These are phyloP conservation scores for Bugula neritina DNA, from an alignment of 2,888 invertebrate genomes.

Conservation along the genomic window DNA sequence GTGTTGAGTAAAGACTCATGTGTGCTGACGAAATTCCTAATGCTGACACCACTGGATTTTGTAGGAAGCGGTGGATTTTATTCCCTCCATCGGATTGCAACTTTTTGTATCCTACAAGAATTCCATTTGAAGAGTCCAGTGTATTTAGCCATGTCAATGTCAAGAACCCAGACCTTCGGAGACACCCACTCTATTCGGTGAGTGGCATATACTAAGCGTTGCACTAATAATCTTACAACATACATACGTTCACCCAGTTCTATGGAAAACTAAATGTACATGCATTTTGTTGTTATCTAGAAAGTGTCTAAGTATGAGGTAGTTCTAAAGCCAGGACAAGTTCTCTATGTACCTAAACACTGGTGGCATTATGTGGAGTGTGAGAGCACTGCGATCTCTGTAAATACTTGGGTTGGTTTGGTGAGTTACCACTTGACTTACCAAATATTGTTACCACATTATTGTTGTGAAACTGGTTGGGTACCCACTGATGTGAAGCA, in stretches of 20 bases:
- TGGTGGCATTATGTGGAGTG: constrained; percentile 97
- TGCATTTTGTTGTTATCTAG: not conserved
- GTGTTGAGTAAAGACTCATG: no score
- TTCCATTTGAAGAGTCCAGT: constrained; percentile 95
- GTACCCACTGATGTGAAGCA: no score
- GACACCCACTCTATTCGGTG: constrained; percentile 43
- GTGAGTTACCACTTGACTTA: constrained; percentile 42
- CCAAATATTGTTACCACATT: no score
- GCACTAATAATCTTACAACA: no score
- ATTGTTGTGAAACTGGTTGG: no score
- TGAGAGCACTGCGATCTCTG: constrained; percentile 57
- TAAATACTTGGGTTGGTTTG: constrained; percentile 74
- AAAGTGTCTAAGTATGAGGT: constrained; percentile 54
- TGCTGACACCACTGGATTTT: constrained; percentile 33
- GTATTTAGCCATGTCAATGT: constrained; percentile 80
- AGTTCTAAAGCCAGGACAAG: constrained; percentile 74
- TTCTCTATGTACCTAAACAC: constrained; percentile 77
- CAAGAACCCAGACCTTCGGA: constrained; percentile 56
- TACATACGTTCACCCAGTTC: no score
- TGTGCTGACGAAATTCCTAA: no score
- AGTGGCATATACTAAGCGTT: no score
- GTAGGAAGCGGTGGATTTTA: constrained; percentile 82
- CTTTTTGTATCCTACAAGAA: constrained; percentile 67
- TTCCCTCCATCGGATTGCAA: constrained; percentile 73
- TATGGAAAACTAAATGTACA: not conserved